These are phyloP conservation scores for Sylvilagus floridanus DNA, from an alignment of 2,797 vertebrate species.

Conservation along the genomic window DNA sequence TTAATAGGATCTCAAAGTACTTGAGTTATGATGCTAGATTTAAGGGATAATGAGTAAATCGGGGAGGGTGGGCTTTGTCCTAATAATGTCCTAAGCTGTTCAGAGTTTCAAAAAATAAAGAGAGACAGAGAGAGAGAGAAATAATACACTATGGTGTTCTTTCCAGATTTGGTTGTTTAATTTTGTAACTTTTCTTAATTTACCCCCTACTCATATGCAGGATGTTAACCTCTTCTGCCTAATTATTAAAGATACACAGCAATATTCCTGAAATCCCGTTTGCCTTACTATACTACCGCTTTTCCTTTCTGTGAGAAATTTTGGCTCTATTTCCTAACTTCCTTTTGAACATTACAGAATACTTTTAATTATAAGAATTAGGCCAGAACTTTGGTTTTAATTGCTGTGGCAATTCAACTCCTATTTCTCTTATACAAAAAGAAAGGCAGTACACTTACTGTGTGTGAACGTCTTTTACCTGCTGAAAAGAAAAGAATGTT, in stretches of 20 bases:
- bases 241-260: conserved; percentile 47
- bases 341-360: conserved; percentile 53
- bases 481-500: conserved; percentile 70
- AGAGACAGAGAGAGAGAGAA: background rate
- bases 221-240: background rate
- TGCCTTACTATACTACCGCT: background rate
- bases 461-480: conserved; percentile 62
- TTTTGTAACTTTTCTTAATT: conserved; percentile 54
- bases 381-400: conserved; percentile 49
- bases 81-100: background rate
- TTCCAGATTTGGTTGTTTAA: conserved; percentile 10
- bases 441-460: conserved; percentile 52
- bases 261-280: conserved; percentile 23
- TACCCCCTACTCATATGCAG: background rate
- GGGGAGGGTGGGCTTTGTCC: background rate
- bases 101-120: background rate
- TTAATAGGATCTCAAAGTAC: background rate
- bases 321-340: conserved; percentile 50
- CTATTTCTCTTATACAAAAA: conserved; percentile 68
- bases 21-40: conserved; percentile 13
- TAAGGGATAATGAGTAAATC: conserved; percentile 30
- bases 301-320: conserved; percentile 50
- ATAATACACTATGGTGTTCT: background rate
- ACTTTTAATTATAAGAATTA: conserved; percentile 74
- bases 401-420: conserved; percentile 59